Conservation (phyloP, 1,140 invertebrate genomes). For the Formica selysi region DNA sequence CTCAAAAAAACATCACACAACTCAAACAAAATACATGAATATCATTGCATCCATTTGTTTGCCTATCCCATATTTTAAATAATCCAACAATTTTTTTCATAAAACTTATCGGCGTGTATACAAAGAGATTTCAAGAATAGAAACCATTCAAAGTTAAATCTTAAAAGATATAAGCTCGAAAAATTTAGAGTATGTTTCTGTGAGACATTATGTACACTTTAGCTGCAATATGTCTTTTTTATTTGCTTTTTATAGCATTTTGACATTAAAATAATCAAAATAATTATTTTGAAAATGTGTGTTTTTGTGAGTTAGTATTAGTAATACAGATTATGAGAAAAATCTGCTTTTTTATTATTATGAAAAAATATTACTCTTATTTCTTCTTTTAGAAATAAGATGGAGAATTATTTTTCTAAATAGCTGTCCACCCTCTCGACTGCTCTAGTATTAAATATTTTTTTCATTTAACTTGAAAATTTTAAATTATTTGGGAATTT, state of each 20-base stretch:
- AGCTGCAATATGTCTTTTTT: slow-evolving; percentile 74
- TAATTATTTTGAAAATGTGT: slow-evolving; percentile 17
- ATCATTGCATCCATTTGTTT: slow-evolving; percentile 54
- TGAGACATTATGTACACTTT: slow-evolving; percentile 84
- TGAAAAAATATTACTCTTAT: not conserved
- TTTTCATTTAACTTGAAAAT: slow-evolving; percentile 62
- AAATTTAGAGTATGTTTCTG: slow-evolving; percentile 75
- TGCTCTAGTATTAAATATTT: slow-evolving; percentile 47
- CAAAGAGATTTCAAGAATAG: slow-evolving; percentile 32
- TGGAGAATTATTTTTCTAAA: not conserved
- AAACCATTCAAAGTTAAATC: slow-evolving; percentile 1
- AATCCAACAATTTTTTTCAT: slow-evolving; percentile 29
- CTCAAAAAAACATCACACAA: slow-evolving; percentile 20
- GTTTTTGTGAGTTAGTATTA: slow-evolving; percentile 17
- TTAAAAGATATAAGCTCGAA: slow-evolving; percentile 7
- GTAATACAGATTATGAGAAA: slow-evolving; percentile 15
- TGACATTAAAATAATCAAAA: slow-evolving; percentile 23
- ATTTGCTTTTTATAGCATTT: slow-evolving; percentile 49
- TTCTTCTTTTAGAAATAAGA: slow-evolving; percentile 18
- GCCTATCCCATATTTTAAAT: slow-evolving; percentile 58
- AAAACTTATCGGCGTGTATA: slow-evolving; percentile 57
- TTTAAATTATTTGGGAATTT: slow-evolving; percentile 61
- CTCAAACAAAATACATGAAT: slow-evolving; percentile 33
- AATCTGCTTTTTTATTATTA: slow-evolving; percentile 7
- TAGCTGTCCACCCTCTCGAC: slow-evolving; percentile 17